These are phyloP conservation scores for Mormyrus iriodes DNA, from an alignment of 2,113 vertebrate genomes.

Conservation along the genomic window DNA sequence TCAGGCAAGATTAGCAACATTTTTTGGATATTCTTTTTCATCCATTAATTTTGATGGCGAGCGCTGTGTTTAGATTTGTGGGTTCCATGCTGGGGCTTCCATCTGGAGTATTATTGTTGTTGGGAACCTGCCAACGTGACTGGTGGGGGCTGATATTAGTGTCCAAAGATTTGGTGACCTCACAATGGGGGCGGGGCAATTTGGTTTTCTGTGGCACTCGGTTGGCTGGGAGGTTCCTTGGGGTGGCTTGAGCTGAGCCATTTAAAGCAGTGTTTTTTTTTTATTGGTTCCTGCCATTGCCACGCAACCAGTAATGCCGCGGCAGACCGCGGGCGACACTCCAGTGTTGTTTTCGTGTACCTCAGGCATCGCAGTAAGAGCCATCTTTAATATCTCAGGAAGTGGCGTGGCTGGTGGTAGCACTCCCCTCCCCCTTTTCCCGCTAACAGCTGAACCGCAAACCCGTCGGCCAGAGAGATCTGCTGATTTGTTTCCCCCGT, in stretches of 20 bases:
- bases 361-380: not conserved
- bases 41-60: constrained; percentile 26
- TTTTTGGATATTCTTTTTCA: constrained; percentile 16
- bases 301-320: not conserved
- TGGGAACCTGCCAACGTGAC: constrained; percentile 11
- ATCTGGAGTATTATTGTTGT: constrained; percentile 22
- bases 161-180: not conserved
- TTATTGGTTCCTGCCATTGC: not conserved
- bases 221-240: not conserved
- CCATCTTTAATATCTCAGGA: constrained; percentile 5
- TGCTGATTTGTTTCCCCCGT: not conserved
- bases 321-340: not conserved
- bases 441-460: not conserved
- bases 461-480: not conserved
- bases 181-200: not conserved
- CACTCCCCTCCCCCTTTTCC: not conserved
- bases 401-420: not conserved
- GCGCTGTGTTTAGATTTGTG: constrained; percentile 4
- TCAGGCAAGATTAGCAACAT: not conserved
- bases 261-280: not conserved
- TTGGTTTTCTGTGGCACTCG: not conserved
- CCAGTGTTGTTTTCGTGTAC: not conserved
- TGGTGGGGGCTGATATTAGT: not conserved
- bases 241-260: not conserved
- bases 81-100: constrained; percentile 15